Evolutionary conservation across 2,113 vertebrate genomes (phyloP).

Genomic region (Brienomyrus longianalis): DNA sequence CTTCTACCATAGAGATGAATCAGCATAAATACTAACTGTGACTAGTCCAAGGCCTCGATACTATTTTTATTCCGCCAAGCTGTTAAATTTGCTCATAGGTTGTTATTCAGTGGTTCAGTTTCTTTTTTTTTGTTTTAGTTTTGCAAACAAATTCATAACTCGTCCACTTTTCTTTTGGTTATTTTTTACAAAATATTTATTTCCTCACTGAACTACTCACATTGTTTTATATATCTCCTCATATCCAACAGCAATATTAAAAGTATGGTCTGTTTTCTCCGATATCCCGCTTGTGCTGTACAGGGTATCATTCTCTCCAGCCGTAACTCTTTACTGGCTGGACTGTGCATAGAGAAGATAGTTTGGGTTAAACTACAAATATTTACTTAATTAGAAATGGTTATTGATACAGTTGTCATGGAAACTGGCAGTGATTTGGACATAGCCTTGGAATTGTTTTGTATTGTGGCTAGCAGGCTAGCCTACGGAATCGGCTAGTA

Average conservation of each 20-base stretch:
- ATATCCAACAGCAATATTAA: conserved; percentile 23
- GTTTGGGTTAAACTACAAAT: neutral
- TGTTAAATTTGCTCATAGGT: conserved; percentile 49
- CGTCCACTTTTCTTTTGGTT: conserved; percentile 9
- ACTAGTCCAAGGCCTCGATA: conserved; percentile 40
- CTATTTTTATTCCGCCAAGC: conserved; percentile 41
- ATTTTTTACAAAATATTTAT: conserved; percentile 42
- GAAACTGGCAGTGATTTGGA: neutral
- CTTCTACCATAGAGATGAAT: conserved; percentile 28
- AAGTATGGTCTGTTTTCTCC: neutral
- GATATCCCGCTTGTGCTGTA: neutral
- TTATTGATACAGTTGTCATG: neutral
- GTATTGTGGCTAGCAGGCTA: conserved; percentile 14
- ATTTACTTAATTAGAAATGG: neutral
- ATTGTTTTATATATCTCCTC: conserved; percentile 28
- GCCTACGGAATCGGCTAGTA: conserved; percentile 1
- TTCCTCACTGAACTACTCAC: conserved; percentile 46
- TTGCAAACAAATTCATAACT: conserved; percentile 25
- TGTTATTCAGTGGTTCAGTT: conserved; percentile 44
- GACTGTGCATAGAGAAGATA: neutral
- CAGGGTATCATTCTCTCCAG: neutral
- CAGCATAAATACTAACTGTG: conserved; percentile 41
- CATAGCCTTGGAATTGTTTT: neutral
- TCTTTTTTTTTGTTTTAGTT: neutral
- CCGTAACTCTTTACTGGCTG: neutral